Evolutionary conservation across 2,113 vertebrate species (phyloP), one percentile per base, ranked within the genome.

Genomic region (Ramphastos sulfuratus): DNA sequence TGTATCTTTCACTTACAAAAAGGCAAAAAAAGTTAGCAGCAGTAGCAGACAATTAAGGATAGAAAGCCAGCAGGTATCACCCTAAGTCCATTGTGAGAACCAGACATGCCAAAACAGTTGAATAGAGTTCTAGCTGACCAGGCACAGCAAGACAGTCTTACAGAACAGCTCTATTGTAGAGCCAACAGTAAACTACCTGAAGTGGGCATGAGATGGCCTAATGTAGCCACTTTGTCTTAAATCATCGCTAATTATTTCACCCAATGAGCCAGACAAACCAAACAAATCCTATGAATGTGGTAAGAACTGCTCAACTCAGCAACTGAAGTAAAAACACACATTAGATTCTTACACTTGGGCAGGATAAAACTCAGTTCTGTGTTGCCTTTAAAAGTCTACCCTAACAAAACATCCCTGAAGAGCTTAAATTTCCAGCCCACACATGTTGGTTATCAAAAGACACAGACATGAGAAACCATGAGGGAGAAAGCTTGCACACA

Each of bases 361-460:
- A 87, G 82, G 67, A 72, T 72, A 87, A 87, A 92, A 73, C 20
- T 31, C 25, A 44, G 30, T 30, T 92, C 87, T 77, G 8, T 73
- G 69, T 46, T 89, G 75, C 74, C 52, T 88, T 93, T 92, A 86
- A 86, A 86, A 89, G 58, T 23, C 73, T 82, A 72, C 70, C 54
- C 90, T 90, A 88, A 88, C 31, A 86, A 92, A 96, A 92, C 28
- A 95, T 88, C 58, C 65, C 61, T 9, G 5, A 81, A 92, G 31
- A 94, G 93, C 77, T 95, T 92, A 52, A 27, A 90, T 90, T 96
- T 95, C 93, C 54, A 96, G 93, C 83, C 95, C 96, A 95, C 96
- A 90, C 90, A 92, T 28, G 59, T 23, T 65, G 73, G 80, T 89
- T 94, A 94, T 94, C 88, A 82, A 78, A 94, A 90, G 80, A 92